phyloP scores from a whole-genome alignment of 2,113 vertebrate genomes.

The Colossoma macropomum region DNA sequence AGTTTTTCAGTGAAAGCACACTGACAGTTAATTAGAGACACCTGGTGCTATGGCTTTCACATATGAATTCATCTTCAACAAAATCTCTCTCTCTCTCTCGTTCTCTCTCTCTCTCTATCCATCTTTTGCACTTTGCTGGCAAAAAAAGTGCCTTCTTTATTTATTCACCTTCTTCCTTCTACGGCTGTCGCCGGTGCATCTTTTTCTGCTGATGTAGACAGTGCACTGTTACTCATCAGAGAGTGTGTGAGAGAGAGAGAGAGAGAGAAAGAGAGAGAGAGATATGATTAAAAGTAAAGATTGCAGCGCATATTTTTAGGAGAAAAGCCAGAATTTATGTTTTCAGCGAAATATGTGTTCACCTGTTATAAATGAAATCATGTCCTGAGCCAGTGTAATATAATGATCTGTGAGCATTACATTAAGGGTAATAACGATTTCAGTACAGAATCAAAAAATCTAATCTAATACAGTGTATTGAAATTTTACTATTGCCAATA shows the following conservation, averaged over 20 bases:
- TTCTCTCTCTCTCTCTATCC: constrained; percentile 12
- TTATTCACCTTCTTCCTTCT: not conserved
- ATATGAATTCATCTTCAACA: constrained; percentile 74
- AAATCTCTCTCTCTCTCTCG: constrained; percentile 53
- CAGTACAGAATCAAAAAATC: too few species aligned
- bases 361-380: not conserved
- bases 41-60: constrained; percentile 70
- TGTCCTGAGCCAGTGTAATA: too few species aligned
- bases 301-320: not conserved
- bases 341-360: not conserved
- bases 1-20: constrained; percentile 70
- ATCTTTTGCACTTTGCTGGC: not conserved
- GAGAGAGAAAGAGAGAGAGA: not conserved
- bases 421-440: too few species aligned
- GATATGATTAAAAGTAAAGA: not conserved
- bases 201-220: constrained; percentile 34
- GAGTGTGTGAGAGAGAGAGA: not conserved
- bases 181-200: not conserved
- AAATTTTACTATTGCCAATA: too few species aligned
- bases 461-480: too few species aligned
- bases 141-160: constrained; percentile 21
- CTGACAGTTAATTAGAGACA: constrained; percentile 81
- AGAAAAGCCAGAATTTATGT: not conserved
- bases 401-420: not conserved
- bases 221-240: constrained; percentile 13